Evolutionary conservation across 2,797 vertebrate genomes (phyloP).

Genomic region (Dermochelys coriacea): DNA sequence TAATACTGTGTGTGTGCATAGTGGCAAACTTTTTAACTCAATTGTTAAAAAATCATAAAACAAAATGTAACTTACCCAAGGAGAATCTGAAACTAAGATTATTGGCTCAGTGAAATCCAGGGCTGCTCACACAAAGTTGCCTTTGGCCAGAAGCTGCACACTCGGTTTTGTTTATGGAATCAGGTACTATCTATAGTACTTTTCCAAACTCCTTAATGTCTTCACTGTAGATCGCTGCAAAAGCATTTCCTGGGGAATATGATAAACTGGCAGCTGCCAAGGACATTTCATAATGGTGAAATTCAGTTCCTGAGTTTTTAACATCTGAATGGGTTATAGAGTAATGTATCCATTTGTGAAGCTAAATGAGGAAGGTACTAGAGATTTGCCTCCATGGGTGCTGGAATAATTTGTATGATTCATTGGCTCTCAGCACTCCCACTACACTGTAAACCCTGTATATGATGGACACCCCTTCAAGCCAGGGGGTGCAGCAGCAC

Average conservation of each 20-base stretch:
- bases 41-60: background rate
- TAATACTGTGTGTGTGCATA: background rate
- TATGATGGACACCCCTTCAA: background rate
- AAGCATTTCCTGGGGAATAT: background rate
- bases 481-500: background rate
- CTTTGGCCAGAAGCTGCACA: no score
- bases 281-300: background rate
- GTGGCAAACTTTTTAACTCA: background rate
- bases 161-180: no score
- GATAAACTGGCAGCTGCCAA: background rate
- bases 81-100: background rate
- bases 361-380: background rate
- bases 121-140: no score
- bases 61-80: background rate
- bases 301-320: background rate
- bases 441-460: no score
- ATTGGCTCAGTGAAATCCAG: no score
- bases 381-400: background rate
- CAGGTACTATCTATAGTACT: no score
- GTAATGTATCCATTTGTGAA: background rate
- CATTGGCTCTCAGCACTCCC: no score
- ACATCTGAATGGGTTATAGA: background rate
- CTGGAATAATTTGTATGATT: no score
- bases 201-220: no score
- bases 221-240: background rate